phyloP scores from a whole-genome alignment of 2,113 vertebrate species.

The Asarcornis scutulata region DNA sequence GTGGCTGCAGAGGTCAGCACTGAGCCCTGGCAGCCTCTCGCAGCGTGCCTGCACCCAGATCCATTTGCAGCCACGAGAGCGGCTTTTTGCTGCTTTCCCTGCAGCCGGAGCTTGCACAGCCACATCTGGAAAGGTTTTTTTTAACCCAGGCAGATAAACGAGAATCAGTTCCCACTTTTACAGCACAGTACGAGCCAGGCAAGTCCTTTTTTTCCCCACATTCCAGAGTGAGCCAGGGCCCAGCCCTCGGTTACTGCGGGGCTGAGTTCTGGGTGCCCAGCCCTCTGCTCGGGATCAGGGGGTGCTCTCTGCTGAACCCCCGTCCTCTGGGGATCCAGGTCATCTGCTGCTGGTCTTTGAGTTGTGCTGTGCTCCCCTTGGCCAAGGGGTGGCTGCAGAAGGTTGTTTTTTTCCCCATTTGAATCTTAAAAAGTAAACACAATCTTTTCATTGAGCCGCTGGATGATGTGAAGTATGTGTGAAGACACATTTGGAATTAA shows the following conservation, averaged over 20 bases:
- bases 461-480: accelerated
- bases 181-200: neutral
- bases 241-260: accelerated
- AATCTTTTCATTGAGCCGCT: accelerated
- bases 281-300: neutral
- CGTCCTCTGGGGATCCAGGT: neutral
- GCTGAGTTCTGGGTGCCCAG: neutral
- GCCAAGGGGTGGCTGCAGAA: neutral
- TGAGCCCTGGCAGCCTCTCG: accelerated
- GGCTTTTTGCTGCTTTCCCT: neutral
- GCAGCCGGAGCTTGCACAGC: neutral
- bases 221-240: neutral
- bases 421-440: neutral
- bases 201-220: neutral
- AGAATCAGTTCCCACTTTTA: neutral
- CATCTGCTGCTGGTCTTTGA: neutral
- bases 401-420: neutral
- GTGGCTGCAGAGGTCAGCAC: neutral
- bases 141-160: neutral
- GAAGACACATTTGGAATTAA: neutral
- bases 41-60: accelerated
- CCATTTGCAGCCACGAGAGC: neutral
- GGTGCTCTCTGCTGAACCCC: neutral
- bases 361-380: accelerated
- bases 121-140: neutral